Evolutionary conservation across 2,888 invertebrate genomes (phyloP), one percentile per base, ranked within the genome.

Genomic region (Pachliopta kotzebuea): DNA sequence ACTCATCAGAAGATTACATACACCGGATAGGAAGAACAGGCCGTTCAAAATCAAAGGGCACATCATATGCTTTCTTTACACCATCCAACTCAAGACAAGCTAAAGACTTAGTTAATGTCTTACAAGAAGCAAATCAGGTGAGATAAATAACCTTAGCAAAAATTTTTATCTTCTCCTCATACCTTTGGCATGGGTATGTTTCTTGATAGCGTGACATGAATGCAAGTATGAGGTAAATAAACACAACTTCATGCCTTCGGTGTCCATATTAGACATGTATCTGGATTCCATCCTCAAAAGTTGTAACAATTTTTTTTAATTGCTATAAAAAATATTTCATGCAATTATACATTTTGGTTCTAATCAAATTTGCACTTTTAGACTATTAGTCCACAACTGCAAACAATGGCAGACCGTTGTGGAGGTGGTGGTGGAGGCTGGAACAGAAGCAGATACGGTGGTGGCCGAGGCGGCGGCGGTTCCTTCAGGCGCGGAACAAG

Each of bases 1-100:
- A 96, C 86, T 97, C 97, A 67, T 97, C 97, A 63, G 98, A 98
- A 86, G 98, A 98, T 89, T 98, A 98, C 85, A 97, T 98, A 78
- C 98, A 98, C 89, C 95, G 98, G 70, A 98, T 98, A 86, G 98
- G 98, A 66, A 95, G 98, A 77, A 98, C 98, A 53, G 98, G 97
- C 61, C 94, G 98, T 61, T 96, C 96, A 54, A 95, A 96, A 83
- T 94, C 95, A 74, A 96, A 96, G 74, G 98, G 97, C 73, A 98
- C 98, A 68, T 98, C 98, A 54, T 98, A 98, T 85, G 98, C 98
- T 65, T 98, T 98, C 93, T 98, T 98, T 90, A 98, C 98, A 56
- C 96, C 96, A 54, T 94, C 95, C 73, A 98, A 98, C 84, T 94
- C 95, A 69, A 95, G 96, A 74, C 97, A 98, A 88, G 97, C 98